phyloP scores from a whole-genome alignment of 1,140 invertebrate genomes.

The Eueides isabella region DNA sequence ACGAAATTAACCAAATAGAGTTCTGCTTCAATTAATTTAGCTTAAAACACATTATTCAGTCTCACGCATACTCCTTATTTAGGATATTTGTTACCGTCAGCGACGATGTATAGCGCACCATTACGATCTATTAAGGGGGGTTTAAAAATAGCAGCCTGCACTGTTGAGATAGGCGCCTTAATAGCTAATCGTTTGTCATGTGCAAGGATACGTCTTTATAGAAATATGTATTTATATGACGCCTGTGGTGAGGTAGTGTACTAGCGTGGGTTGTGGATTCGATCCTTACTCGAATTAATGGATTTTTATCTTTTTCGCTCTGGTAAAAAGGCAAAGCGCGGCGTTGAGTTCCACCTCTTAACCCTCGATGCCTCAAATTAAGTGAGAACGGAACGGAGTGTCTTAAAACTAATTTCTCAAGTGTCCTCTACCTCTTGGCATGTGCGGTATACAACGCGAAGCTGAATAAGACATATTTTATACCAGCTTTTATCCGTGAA shows the following conservation, averaged over 20 bases:
- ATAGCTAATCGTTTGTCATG: constrained; percentile 43
- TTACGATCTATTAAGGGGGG: constrained; percentile 49
- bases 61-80: constrained; percentile 29
- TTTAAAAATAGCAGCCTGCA: constrained; percentile 49
- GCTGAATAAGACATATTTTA: no score
- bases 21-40: neutral
- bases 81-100: constrained; percentile 43
- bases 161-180: constrained; percentile 39
- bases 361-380: no score
- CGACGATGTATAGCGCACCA: constrained; percentile 46
- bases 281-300: no score
- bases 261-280: neutral
- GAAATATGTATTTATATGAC: neutral
- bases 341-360: no score
- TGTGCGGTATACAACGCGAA: no score
- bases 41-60: constrained; percentile 13
- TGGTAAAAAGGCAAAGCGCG: no score
- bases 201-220: neutral
- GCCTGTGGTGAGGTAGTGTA: no score
- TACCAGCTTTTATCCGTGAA: no score
- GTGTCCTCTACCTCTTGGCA: no score
- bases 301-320: no score
- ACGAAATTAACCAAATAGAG: neutral
- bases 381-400: no score
- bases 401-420: no score